Base-by-base conservation (phyloP, 2,888 invertebrate genomes). In the Parasteatoda lunata region DNA sequence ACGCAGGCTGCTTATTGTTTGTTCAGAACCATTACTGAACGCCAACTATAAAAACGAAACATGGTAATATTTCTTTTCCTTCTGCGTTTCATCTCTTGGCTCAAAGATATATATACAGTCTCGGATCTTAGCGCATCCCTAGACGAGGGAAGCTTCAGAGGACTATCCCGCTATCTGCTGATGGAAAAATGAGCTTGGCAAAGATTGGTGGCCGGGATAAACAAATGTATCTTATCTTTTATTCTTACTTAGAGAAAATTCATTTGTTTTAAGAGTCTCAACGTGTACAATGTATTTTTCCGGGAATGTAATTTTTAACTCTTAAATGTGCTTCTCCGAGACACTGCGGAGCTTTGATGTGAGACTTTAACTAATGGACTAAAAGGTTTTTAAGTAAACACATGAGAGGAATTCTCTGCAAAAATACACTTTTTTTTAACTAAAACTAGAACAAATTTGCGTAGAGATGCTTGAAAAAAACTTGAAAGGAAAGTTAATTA, bases 1-100 rank as follows among this genome's bases (percentile, higher is more conserved):
- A 64, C 66, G 66, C 82, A 84, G 83, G 77, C 77, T 72, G 83
- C 82, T 76, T 76, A 72, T 76, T 82, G 82, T 84, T 84, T 77
- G 77, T 77, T 82, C 77, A 70, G 65, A 69, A 52, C 54, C 47
- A 75, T 64, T 52, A 68, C 54, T 76, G 30, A 68, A 68, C 51
- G 51, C 73, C 11, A 69, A 64, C 54, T 75, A 82, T 75, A 82
- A 82, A 59, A 82, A 82, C 70, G 82, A 82, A 82, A 82, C 82
- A 82, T 75, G 69, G 76, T 80, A 47, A 68, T 45, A 59, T 59
- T 54, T 54, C 47, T 72, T 72, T 68, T 64, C 30, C 48, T 72
- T 51, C 15, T 49, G 72, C 51, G n/a, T 82, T 73, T 66, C 52
- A 13, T 65, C 72, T 54, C 68, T 54, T 7, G 30, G 54, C 70